Evolutionary conservation across 2,113 vertebrate genomes (phyloP).

Genomic region (Erinaceus europaeus): DNA sequence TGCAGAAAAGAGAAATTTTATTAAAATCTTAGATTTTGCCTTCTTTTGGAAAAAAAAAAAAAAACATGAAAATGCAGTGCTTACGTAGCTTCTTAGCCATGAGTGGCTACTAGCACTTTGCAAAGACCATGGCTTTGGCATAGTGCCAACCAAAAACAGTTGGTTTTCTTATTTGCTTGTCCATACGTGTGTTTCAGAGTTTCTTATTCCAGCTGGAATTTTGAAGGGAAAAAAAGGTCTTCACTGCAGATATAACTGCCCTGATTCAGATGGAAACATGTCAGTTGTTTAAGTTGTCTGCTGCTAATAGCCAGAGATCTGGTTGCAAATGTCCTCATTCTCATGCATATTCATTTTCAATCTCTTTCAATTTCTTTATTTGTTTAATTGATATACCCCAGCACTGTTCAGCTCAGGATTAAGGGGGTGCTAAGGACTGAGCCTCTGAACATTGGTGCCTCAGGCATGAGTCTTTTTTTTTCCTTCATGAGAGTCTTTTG

Average conservation of each 20-base stretch:
- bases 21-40: background rate
- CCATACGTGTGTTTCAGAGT: background rate
- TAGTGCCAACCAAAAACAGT: background rate
- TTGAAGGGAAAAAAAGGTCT: background rate
- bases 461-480: no score
- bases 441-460: no score
- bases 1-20: background rate
- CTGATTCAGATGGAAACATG: slow-evolving; percentile 1
- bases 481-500: no score
- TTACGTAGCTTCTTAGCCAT: background rate
- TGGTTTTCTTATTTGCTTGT: background rate
- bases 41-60: background rate
- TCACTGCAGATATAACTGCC: background rate
- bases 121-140: background rate
- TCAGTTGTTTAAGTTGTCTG: background rate
- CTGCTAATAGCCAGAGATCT: background rate
- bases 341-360: background rate
- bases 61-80: background rate
- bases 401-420: no score
- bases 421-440: no score
- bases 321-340: background rate
- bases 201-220: background rate
- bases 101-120: background rate
- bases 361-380: background rate
- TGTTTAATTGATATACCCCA: no score